Conservation (phyloP, 1,140 invertebrate species). For the Limonius californicus region DNA sequence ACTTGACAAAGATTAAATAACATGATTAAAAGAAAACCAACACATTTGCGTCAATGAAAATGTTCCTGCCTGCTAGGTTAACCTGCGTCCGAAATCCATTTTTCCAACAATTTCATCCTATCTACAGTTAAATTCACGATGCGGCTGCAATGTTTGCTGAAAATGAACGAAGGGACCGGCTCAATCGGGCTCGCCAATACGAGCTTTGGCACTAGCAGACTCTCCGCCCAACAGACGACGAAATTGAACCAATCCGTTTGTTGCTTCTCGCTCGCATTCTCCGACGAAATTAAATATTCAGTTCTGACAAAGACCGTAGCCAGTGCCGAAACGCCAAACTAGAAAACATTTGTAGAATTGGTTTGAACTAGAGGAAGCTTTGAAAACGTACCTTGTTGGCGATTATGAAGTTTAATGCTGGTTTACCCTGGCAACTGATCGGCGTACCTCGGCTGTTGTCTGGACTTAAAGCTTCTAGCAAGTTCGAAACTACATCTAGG, state of each 20-base stretch:
- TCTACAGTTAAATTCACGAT: conserved; percentile 34
- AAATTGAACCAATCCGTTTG: conserved; percentile 38
- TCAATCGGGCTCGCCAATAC: conserved; percentile 40
- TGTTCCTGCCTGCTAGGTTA: neutral
- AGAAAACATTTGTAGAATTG: conserved; percentile 23
- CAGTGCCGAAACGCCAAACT: conserved; percentile 44
- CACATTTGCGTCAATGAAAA: too few species aligned
- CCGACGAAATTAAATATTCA: conserved; percentile 38
- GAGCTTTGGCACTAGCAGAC: conserved; percentile 25
- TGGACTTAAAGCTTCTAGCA: conserved; percentile 37
- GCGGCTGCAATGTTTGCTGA: conserved; percentile 38
- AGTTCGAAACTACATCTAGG: conserved; percentile 37
- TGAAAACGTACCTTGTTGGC: conserved; percentile 41
- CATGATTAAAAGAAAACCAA: too few species aligned
- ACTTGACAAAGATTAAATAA: too few species aligned
- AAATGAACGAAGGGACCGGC: conserved; percentile 36
- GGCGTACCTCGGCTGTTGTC: conserved; percentile 43
- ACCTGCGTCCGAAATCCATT: conserved; percentile 16
- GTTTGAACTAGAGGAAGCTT: too few species aligned
- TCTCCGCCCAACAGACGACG: conserved; percentile 37
- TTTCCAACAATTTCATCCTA: conserved; percentile 33
- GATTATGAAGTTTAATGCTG: conserved; percentile 42
- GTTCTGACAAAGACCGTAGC: conserved; percentile 37
- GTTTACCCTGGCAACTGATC: conserved; percentile 40
- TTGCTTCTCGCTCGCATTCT: conserved; percentile 36